phyloP scores from a whole-genome alignment of 1,140 invertebrate genomes.

The Pygmarrhopalites habei region DNA sequence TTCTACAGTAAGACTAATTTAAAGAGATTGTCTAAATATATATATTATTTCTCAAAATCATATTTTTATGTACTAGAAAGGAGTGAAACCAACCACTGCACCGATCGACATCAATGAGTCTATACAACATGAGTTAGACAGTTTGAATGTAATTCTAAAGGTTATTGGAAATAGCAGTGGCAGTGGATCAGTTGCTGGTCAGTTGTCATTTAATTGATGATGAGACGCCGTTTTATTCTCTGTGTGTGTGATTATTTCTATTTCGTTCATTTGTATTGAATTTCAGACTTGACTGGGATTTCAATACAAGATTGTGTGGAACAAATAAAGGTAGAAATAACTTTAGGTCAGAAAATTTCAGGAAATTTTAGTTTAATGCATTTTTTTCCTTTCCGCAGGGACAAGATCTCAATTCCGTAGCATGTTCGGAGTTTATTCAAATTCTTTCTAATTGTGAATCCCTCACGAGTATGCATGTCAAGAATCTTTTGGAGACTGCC shows the following conservation, averaged over 20 bases:
- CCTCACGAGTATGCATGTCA: constrained; percentile 9
- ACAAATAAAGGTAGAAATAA: constrained; percentile 17
- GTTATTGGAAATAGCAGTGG: not conserved
- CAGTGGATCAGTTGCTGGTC: too few relatives aligned
- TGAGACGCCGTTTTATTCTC: not conserved
- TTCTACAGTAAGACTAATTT: too few relatives aligned
- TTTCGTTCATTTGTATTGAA: not conserved
- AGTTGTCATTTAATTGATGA: too few relatives aligned
- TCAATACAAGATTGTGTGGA: constrained; percentile 16
- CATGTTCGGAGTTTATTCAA: constrained; percentile 23
- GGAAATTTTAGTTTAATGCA: not conserved
- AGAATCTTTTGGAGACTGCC: constrained; percentile 15
- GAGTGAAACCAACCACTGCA: not conserved
- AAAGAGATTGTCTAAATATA: too few relatives aligned
- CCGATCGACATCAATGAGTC: constrained; percentile 15
- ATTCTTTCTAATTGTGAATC: constrained; percentile 22
- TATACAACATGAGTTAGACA: constrained; percentile 7
- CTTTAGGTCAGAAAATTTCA: not conserved
- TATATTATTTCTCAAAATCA: too few relatives aligned
- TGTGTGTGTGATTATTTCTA: not conserved
- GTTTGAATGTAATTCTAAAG: constrained; percentile 11
- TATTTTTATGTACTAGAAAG: not conserved
- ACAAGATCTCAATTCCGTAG: constrained; percentile 14
- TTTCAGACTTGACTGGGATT: constrained; percentile 23
- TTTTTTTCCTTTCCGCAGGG: constrained; percentile 11